Conservation (phyloP, 2,797 vertebrate species). For the Gorsachius magnificus region DNA sequence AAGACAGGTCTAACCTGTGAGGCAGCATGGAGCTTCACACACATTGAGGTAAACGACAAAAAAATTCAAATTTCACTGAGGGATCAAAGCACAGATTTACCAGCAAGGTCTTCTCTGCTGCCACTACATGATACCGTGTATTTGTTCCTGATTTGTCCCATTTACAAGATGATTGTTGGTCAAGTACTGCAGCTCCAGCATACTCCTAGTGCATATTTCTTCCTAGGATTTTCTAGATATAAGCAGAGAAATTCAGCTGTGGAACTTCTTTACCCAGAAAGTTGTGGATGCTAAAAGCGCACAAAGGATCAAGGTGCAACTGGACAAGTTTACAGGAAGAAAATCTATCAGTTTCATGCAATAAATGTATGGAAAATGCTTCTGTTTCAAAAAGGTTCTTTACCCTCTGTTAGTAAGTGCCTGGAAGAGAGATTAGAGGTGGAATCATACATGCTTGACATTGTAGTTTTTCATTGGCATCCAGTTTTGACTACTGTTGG, state of each 20-base stretch:
- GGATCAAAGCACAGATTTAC: neutral
- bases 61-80: neutral
- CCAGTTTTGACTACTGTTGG: neutral
- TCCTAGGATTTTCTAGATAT: neutral
- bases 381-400: neutral
- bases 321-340: neutral
- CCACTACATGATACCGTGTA: too few relatives aligned
- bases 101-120: neutral
- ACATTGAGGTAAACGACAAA: fast-evolving
- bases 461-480: neutral
- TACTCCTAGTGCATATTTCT: neutral
- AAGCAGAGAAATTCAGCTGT: neutral
- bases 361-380: neutral
- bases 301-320: neutral
- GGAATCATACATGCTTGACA: neutral
- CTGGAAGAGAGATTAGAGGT: neutral
- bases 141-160: neutral
- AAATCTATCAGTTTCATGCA: neutral
- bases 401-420: fast-evolving
- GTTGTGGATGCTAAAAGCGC: neutral
- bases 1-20: neutral
- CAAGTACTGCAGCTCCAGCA: neutral
- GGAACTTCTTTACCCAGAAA: neutral
- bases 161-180: neutral
- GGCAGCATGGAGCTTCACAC: neutral